These are phyloP conservation scores for Sphaeridia pumilis DNA, from an alignment of 2,888 invertebrate genomes.

Conservation along the genomic window DNA sequence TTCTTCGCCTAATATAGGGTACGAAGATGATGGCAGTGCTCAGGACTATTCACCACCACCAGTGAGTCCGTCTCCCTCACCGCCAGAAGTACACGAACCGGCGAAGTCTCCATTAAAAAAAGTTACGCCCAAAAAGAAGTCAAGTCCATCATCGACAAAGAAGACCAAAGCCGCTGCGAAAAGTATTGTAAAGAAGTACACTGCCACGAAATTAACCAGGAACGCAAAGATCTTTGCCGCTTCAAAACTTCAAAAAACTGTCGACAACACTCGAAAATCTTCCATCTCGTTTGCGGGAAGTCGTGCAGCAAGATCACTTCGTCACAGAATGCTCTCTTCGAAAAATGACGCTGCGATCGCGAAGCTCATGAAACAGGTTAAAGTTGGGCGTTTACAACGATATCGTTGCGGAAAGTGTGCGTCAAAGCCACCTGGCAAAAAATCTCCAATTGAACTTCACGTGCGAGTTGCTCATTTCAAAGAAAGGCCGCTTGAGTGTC, in stretches of 20 bases:
- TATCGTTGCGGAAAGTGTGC: neutral
- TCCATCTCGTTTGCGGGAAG: neutral
- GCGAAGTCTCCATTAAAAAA: neutral
- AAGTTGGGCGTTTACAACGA: neutral
- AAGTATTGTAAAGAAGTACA: neutral
- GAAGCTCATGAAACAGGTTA: neutral
- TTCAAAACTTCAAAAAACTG: neutral
- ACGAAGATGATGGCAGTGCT: neutral
- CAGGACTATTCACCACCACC: neutral
- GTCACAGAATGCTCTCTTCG: neutral
- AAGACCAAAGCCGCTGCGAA: neutral
- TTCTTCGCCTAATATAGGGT: neutral
- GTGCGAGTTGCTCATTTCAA: constrained; percentile 2
- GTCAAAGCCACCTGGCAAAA: neutral
- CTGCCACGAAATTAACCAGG: neutral
- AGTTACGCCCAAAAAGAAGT: neutral
- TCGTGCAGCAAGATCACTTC: neutral
- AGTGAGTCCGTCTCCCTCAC: neutral
- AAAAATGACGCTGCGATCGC: too few relatives aligned
- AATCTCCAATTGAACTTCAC: neutral
- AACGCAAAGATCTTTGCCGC: neutral
- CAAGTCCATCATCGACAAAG: neutral
- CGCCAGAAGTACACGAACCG: neutral
- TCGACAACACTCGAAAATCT: neutral
- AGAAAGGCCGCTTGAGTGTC: constrained; percentile 6